A percentile compares a stretch with the other conserved stretches of the same genome.
These are phyloP conservation scores for Corydoras sp. DNA, from an alignment of 2,113 vertebrate species.

Conservation along the genomic window DNA sequence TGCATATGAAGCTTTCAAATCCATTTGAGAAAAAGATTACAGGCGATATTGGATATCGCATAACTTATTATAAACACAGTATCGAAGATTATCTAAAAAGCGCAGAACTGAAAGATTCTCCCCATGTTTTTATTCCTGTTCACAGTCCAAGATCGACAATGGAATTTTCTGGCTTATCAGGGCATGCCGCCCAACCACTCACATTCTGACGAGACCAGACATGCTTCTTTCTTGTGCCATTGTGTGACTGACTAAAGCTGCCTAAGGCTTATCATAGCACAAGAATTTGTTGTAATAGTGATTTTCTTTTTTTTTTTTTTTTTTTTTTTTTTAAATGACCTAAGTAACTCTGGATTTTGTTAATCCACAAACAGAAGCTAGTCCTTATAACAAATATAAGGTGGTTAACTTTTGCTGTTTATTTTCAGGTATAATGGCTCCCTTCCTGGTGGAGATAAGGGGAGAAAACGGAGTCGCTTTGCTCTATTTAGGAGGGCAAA, in stretches of 20 bases:
- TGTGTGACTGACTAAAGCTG: conserved; percentile 5
- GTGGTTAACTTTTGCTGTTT: background rate
- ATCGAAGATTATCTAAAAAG: conserved; percentile 18
- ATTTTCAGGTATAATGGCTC: conserved; percentile 91
- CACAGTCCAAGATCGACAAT: conserved; percentile 5
- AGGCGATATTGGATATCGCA: conserved; percentile 5
- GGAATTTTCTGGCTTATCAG: conserved; percentile 8
- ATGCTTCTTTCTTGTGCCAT: conserved; percentile 2
- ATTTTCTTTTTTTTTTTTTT: background rate
- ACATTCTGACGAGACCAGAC: conserved; percentile 23
- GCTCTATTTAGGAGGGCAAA: conserved; percentile 84
- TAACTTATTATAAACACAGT: conserved; percentile 19
- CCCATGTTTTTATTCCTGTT: conserved; percentile 4
- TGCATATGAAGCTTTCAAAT: conserved; percentile 21
- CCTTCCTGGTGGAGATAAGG: conserved; percentile 89
- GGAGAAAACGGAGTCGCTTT: conserved; percentile 94
- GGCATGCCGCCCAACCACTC: conserved; percentile 2
- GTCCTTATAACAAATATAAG: no score
- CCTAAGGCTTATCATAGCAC: conserved; percentile 7
- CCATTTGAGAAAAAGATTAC: conserved; percentile 7
- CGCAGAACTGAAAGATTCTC: conserved; percentile 17
- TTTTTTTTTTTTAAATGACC: background rate
- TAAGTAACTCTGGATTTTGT: no score
- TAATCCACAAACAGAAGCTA: no score
- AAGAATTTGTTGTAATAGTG: conserved; percentile 18